Evolutionary conservation across 1,140 invertebrate species (phyloP), one percentile per base, ranked within the genome.

Genomic region (Drosophila elegans): DNA sequence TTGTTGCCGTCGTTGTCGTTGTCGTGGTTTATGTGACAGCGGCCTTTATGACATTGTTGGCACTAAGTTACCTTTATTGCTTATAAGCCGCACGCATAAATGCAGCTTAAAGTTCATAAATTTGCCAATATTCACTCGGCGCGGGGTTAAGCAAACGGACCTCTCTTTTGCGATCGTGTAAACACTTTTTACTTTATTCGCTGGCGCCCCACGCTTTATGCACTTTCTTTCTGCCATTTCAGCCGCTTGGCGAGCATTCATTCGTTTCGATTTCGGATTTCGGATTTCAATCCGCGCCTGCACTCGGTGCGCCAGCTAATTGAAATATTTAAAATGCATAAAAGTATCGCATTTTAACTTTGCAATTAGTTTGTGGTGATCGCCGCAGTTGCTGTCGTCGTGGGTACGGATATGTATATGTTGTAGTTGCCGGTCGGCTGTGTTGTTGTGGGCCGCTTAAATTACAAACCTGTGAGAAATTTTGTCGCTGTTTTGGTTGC

Each of bases 31-130:
- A 80, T 89, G 80, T 67, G 68, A 57, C 80, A 75, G 66, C 82
- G 78, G 75, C 82, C 82, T 82, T 84, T 84, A 84, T 89, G 84
- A 84, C 84, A 84, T 67, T 68, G 84, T 84, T 89, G 84, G 84
- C 84, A 89, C 84, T 89, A 89, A 89, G 84, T 89, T 89, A 89
- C 84, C 69, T 89, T 90, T 89, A 89, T 89, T 89, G 85, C 84
- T 69, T 78, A 89, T 89, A 89, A 89, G 84, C 84, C 85, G 85
- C 80, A 89, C 84, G 84, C 84, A 88, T 88, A 84, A 88, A 89
- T 77, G 84, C 73, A 74, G 84, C 80, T 90, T 84, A 84, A 80
- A 84, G 84, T 89, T 89, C 80, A 89, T 89, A 89, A 89, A 89
- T 89, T 90, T 71, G 59, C 74, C 78, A 79, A 86, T 79, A 82